Evolutionary conservation across 2,888 invertebrate species (phyloP).

Genomic region (Pandemis corylana): DNA sequence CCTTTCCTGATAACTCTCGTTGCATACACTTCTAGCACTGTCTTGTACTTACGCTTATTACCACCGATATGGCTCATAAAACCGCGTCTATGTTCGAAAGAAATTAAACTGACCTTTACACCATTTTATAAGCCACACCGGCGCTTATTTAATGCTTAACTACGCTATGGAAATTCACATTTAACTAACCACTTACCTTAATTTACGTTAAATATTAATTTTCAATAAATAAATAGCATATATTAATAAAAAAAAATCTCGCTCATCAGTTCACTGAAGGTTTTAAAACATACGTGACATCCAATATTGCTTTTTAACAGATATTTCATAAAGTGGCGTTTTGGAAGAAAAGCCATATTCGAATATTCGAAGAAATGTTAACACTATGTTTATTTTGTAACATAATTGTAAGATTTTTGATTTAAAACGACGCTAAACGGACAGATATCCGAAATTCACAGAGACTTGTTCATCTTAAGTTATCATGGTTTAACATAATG

Average conservation of each 20-base stretch:
- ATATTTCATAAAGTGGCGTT: conserved; percentile 6
- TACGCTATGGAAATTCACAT: conserved; percentile 78
- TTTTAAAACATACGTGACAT: conserved; percentile 21
- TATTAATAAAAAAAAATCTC: conserved; percentile 71
- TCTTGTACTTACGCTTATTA: conserved; percentile 14
- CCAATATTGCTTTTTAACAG: conserved; percentile 21
- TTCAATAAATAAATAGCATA: conserved; percentile 83
- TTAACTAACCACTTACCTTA: conserved; percentile 59
- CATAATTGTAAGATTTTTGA: not conserved
- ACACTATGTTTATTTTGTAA: not conserved
- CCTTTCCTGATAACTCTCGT: conserved; percentile 21
- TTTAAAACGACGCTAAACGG: conserved; percentile 34
- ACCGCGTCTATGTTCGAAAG: not conserved
- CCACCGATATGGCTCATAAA: not conserved
- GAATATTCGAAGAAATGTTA: not conserved
- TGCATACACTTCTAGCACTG: conserved; percentile 10
- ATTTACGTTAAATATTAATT: conserved; percentile 70
- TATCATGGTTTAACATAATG: not conserved
- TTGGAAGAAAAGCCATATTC: not conserved
- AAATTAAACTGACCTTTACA: not conserved
- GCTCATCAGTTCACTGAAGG: conserved; percentile 31
- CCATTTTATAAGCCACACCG: not conserved
- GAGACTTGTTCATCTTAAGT: not conserved
- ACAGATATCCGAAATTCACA: conserved; percentile 42
- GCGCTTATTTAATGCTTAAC: conserved; percentile 45